Evolutionary conservation across 1,140 invertebrate genomes (phyloP).

Genomic region (Zophobas atratus): DNA sequence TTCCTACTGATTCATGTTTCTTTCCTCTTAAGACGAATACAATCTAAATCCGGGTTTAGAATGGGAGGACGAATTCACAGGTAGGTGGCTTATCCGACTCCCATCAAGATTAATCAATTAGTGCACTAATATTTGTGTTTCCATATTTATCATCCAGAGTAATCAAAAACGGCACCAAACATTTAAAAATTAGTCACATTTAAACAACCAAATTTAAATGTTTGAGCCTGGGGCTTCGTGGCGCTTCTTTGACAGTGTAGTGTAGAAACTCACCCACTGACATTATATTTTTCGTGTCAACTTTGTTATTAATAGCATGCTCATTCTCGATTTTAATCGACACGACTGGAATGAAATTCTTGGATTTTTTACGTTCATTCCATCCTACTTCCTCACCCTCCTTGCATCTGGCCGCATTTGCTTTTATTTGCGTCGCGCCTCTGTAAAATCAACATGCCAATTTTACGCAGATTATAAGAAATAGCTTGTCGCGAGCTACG

Average conservation of each 20-base stretch:
- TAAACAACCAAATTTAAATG: too few relatives aligned
- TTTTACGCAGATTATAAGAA: too few relatives aligned
- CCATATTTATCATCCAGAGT: neutral
- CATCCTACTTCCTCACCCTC: constrained; percentile 8
- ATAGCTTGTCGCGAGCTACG: too few relatives aligned
- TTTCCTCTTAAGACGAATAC: constrained; percentile 93
- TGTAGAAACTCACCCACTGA: neutral
- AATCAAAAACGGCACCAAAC: too few relatives aligned
- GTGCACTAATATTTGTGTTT: constrained; percentile 9
- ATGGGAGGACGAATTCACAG: constrained; percentile 99
- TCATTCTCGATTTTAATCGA: constrained; percentile 2
- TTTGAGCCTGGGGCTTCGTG: too few relatives aligned
- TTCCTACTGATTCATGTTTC: constrained; percentile 74
- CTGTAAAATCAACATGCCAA: neutral
- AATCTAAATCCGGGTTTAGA: constrained; percentile 99
- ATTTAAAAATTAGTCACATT: too few relatives aligned
- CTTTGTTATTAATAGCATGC: neutral
- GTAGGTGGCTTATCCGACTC: constrained; percentile 81
- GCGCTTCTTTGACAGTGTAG: too few relatives aligned
- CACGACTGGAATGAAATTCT: constrained; percentile 45
- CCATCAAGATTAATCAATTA: constrained; percentile 45
- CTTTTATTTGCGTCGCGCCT: constrained; percentile 38
- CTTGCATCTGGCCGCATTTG: constrained; percentile 37
- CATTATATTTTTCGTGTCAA: neutral
- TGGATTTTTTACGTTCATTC: constrained; percentile 13